phyloP scores from a whole-genome alignment of 1,140 invertebrate species.

The Anadara kagoshimensis region DNA sequence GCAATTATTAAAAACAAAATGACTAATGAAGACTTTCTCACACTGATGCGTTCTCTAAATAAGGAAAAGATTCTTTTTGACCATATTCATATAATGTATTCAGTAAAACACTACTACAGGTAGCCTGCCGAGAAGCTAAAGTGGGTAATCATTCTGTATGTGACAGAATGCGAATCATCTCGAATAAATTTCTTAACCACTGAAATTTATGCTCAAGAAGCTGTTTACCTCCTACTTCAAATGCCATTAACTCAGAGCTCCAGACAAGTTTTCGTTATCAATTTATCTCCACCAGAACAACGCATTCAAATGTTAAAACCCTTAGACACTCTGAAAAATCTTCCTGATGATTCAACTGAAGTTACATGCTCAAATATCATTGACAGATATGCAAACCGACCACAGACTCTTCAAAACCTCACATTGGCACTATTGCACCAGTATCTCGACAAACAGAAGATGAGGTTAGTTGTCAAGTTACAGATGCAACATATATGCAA shows the following conservation, averaged over 20 bases:
- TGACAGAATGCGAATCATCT: slow-evolving; percentile 35
- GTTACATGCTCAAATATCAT: slow-evolving; percentile 7
- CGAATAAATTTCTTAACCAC: slow-evolving; percentile 48
- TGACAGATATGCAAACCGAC: slow-evolving; percentile 19
- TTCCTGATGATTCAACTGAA: slow-evolving; percentile 31
- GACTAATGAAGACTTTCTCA: slow-evolving; percentile 13
- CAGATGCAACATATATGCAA: slow-evolving; percentile 18
- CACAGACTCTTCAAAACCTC: slow-evolving; percentile 17
- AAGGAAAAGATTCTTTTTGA: slow-evolving; percentile 16
- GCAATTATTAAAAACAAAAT: slow-evolving; percentile 21
- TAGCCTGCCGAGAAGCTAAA: slow-evolving; percentile 29
- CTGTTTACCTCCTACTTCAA: slow-evolving; percentile 39
- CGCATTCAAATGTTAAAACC: slow-evolving; percentile 36
- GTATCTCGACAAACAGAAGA: slow-evolving; percentile 25
- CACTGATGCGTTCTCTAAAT: slow-evolving; percentile 13
- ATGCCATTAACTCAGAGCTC: slow-evolving; percentile 28
- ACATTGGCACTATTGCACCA: slow-evolving; percentile 28
- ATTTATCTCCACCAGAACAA: slow-evolving; percentile 44
- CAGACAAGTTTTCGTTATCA: slow-evolving; percentile 28
- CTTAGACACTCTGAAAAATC: not conserved
- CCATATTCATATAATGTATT: slow-evolving; percentile 17
- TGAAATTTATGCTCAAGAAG: slow-evolving; percentile 46
- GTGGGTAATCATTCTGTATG: slow-evolving; percentile 19
- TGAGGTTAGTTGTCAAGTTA: slow-evolving; percentile 1
- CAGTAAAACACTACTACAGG: slow-evolving; percentile 19